phyloP scores from a whole-genome alignment of 1,140 invertebrate species.

The Phocides pigmalion region DNA sequence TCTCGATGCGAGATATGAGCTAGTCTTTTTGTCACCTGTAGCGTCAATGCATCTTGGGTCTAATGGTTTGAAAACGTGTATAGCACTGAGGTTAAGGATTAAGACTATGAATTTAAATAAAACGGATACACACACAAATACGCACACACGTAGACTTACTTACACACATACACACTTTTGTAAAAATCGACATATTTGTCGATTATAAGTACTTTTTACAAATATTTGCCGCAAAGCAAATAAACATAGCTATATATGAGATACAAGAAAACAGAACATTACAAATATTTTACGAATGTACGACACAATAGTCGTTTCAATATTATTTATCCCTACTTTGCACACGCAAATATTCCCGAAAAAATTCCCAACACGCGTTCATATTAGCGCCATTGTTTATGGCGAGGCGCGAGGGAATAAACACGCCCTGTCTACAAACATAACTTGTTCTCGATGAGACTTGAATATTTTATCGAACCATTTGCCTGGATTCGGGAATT shows the following conservation, averaged over 20 bases:
- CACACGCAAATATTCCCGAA: not conserved
- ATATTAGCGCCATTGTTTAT: constrained; percentile 22
- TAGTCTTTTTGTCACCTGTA: no score
- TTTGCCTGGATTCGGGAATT: constrained; percentile 11
- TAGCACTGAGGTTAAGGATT: no score
- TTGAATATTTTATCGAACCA: constrained; percentile 29
- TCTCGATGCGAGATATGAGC: no score
- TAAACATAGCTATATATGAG: no score
- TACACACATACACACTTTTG: no score
- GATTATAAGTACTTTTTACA: no score
- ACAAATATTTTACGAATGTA: constrained; percentile 10
- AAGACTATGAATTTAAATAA: no score
- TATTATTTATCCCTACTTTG: not conserved
- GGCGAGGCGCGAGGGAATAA: constrained; percentile 10
- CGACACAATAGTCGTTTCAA: constrained; percentile 20
- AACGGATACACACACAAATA: no score
- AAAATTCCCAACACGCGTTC: constrained; percentile 11
- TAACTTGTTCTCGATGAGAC: constrained; percentile 20
- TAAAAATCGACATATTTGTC: no score
- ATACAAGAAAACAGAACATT: constrained; percentile 1
- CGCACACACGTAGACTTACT: no score
- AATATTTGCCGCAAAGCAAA: not conserved
- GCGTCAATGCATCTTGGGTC: no score
- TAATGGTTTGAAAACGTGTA: no score
- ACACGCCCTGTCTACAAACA: constrained; percentile 15